Percentiles rank a stretch among this genome's conserved stretches.
phyloP scores from a whole-genome alignment of 2,888 invertebrate genomes.

The Andrena hattorfiana region DNA sequence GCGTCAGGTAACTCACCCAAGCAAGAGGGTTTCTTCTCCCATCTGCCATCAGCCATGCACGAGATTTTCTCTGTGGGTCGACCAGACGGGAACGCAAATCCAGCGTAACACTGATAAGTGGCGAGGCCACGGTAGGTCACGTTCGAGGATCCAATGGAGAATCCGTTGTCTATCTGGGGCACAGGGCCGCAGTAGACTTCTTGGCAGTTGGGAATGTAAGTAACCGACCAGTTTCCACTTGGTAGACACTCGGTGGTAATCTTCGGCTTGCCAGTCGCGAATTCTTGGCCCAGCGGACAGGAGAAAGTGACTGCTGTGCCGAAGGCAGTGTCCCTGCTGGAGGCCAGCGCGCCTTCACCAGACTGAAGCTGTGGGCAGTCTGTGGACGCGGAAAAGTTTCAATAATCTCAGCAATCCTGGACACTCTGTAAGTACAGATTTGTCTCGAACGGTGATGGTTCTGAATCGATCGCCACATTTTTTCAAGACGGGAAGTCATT shows the following conservation, averaged over 20 bases:
- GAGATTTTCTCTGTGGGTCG: conserved; percentile 95
- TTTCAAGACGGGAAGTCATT: no score
- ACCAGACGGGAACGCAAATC: conserved; percentile 96
- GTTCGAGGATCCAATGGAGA: conserved; percentile 97
- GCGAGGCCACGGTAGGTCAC: conserved; percentile 97
- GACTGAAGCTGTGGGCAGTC: conserved; percentile 95
- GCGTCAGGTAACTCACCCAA: conserved; percentile 87
- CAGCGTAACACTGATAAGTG: conserved; percentile 98
- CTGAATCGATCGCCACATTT: no score
- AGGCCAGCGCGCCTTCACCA: conserved; percentile 95
- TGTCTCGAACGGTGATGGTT: no score
- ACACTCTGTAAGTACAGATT: no score
- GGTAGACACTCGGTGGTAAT: conserved; percentile 94
- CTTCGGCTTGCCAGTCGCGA: conserved; percentile 94
- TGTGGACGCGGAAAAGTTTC: conserved; percentile 76
- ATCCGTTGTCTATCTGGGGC: conserved; percentile 98
- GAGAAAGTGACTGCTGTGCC: conserved; percentile 95
- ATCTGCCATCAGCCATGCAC: conserved; percentile 95
- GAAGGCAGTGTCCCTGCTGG: conserved; percentile 96
- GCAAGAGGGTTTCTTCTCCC: conserved; percentile 97
- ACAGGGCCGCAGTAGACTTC: conserved; percentile 99
- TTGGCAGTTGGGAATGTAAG: conserved; percentile 97
- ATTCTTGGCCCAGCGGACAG: conserved; percentile 97
- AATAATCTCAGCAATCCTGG: conserved; percentile 1
- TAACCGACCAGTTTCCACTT: conserved; percentile 96